Base-by-base conservation (phyloP, 2,888 invertebrate species). In the Chaitophorus viminalis region DNA sequence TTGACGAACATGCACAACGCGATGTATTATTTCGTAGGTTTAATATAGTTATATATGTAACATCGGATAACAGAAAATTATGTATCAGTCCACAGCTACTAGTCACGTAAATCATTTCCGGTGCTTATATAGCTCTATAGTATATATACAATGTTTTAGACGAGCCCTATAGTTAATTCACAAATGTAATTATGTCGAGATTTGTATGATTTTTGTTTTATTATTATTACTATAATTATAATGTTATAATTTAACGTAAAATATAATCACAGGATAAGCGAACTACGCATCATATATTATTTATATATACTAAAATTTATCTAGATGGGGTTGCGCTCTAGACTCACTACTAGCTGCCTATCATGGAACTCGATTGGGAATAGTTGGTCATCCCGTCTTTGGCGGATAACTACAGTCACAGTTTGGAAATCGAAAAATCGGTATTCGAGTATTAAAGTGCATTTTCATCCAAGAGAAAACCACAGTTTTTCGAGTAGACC, bases 41-140 rank as follows among this genome's bases (percentile, higher is more conserved):
- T n/a, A n/a, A n/a, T n/a, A 46, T 46, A 46, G 46, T 46, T 46
- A 65, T 39, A 65, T 39, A 68, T 29, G 29, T 81, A 81, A 81
- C 36, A 39, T 39, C 14, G 46, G 46, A 46, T 29, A 68, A 81
- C 81, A 39, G 11, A 68, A 68, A 39, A 81, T 81, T 68, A 68
- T 29, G 65, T 68, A 36, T 65, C 54, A 18, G 81, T 68, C 68
- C n/a, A n/a, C 6, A 21, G 60, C 60, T 60, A 25, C 60, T n/a
- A 39, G 39, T 68, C 81, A 81, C 81, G 81, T 81, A 39, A 68
- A 81, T 68, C 29, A 68, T 81, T 81, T 81, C 81, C 81, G 81
- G 68, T 68, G 29, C 36, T 81, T 81, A 46, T 81, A 46, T 14
- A 68, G 65, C 39, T 39, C 29, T 65, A n/a, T n/a, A 65, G 79